phyloP scores from a whole-genome alignment of 64 coral and sea anemone genomes.

The Hydrozoanthus tunicans region DNA sequence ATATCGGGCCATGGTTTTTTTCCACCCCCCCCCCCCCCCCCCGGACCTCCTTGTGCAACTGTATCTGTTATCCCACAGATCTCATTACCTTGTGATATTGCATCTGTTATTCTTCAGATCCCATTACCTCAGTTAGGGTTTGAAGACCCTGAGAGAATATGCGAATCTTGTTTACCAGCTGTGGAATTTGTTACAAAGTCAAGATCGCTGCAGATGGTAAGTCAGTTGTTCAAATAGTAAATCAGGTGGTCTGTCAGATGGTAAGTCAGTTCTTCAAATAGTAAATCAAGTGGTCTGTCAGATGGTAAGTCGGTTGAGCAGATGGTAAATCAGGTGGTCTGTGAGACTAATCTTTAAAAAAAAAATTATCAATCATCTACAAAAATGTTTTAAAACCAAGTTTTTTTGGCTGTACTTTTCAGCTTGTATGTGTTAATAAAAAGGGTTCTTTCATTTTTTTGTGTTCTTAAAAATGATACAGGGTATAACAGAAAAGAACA shows the following conservation, averaged over 20 bases:
- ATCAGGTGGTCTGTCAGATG: neutral
- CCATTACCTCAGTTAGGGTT: conserved; percentile 92
- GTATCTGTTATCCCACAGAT: neutral
- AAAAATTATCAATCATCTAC: too few species aligned
- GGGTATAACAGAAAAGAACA: too few species aligned
- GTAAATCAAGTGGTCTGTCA: neutral
- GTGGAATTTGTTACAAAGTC: conserved; percentile 87
- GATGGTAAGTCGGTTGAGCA: neutral
- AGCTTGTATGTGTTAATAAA: too few species aligned
- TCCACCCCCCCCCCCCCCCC: neutral
- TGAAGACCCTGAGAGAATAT: conserved; percentile 96
- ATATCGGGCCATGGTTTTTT: too few species aligned
- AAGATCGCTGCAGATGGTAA: conserved; percentile 95
- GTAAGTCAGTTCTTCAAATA: neutral
- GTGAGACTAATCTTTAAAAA: too few species aligned
- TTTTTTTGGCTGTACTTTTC: too few species aligned
- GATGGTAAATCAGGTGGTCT: too few species aligned
- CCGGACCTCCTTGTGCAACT: neutral
- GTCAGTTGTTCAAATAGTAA: neutral
- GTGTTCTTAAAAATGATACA: too few species aligned
- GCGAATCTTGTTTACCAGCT: conserved; percentile 86
- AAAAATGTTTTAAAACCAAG: too few species aligned
- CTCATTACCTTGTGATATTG: too few species aligned
- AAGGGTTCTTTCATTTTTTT: too few species aligned
- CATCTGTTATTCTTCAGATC: conserved; percentile 32